Evolutionary conservation across 2,113 vertebrate genomes (phyloP), one percentile per base, ranked within the genome.

Genomic region (Sisor rabdophorus): DNA sequence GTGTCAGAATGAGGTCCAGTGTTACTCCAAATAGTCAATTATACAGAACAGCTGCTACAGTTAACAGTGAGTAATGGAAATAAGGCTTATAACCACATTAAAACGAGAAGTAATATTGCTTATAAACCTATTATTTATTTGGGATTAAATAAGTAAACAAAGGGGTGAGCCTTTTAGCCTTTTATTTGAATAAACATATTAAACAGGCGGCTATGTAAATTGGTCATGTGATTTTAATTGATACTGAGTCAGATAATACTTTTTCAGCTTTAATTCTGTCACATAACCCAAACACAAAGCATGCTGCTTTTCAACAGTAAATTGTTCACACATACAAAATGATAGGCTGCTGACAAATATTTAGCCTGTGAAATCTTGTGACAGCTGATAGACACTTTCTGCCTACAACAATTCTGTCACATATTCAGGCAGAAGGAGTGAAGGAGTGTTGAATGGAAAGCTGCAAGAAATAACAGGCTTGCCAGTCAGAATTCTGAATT

Each of bases 371-470:
- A 80, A 77, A 80, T 80, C 55, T 36, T 65, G 68, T 73, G 78
- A 77, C 81, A 79, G 63, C 17, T 76, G 77, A 82, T 74, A 76
- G 81, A 61, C 77, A 69, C 36, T 76, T 76, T 55, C 61, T 79
- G 77, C 55, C 61, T 10, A 13, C 71, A 69, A 79, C 73, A 76
- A 69, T 69, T 55, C 61, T 79, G 81, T 77, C 73, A 73, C 10
- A 69, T 28, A 79, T 12, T 36, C 10, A 17, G 36, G 50, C 60
- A 32, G 50, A 76, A n/a, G n/a, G n/a, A n/a, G n/a, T n/a, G 40
- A 68, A 44, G 58, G 52, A n/a, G 67, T 54, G 58, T 47, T 30
- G 10, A 54, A 13, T 68, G 5, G 11, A 16, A 40, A 40, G 54
- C 16, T 30, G 19, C 44, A 8, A 67, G 24, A 22, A 70, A 63